phyloP scores from a whole-genome alignment of 2,113 vertebrate genomes.

The human (Homo sapiens) region DNA sequence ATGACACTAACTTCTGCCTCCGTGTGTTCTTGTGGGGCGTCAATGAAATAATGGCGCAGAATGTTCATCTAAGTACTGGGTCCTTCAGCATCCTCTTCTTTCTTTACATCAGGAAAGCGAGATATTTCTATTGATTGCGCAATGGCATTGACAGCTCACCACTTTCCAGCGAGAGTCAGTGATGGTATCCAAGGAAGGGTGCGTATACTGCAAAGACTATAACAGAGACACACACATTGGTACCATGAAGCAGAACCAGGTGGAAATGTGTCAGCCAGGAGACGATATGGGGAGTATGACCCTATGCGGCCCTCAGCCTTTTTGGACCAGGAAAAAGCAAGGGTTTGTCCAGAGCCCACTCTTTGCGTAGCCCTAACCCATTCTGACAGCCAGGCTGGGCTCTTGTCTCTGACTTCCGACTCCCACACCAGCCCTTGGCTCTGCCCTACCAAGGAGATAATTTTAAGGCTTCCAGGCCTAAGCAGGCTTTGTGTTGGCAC shows the following conservation, averaged over 20 bases:
- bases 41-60: background rate
- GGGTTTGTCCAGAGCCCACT: background rate
- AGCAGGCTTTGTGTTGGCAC: background rate
- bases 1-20: background rate
- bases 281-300: background rate
- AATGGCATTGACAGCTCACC: background rate
- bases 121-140: background rate
- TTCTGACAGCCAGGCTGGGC: fast-evolving
- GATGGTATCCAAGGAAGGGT: background rate
- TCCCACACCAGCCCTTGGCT: background rate
- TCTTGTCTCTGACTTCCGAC: background rate
- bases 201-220: fast-evolving
- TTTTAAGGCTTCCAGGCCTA: background rate
- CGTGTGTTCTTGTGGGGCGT: background rate
- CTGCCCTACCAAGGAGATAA: too few species aligned
- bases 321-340: background rate
- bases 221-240: background rate
- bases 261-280: background rate
- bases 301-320: background rate
- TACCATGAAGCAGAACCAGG: background rate
- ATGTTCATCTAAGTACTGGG: background rate
- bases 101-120: background rate
- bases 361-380: background rate
- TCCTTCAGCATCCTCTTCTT: background rate
- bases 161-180: background rate